Percentiles rank a stretch among this genome's conserved stretches.
These are phyloP conservation scores for Epinotia nisella DNA, from an alignment of 2,888 invertebrate species.

Conservation along the genomic window DNA sequence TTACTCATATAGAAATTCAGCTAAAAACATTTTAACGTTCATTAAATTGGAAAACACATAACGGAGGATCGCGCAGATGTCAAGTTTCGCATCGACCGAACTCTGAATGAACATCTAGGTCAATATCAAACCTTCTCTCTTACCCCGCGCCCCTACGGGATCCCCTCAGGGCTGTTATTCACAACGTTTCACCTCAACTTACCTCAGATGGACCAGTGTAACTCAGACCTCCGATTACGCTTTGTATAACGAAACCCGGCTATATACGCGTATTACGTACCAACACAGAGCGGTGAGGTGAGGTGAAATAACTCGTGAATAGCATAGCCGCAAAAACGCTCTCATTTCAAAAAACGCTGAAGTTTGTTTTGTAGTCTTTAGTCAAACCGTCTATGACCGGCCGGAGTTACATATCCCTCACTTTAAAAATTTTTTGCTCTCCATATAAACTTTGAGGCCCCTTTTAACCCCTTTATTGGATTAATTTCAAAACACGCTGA, in stretches of 20 bases:
- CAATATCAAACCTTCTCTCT: slow-evolving; percentile 81
- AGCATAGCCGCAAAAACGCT: slow-evolving; percentile 60
- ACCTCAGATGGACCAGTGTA: not conserved
- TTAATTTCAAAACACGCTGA: too few relatives aligned
- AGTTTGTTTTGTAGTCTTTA: too few relatives aligned
- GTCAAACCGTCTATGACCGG: too few relatives aligned
- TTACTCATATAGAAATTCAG: not conserved
- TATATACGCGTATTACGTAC: too few relatives aligned
- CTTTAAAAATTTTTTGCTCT: too few relatives aligned
- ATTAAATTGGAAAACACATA: slow-evolving; percentile 72
- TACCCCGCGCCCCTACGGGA: slow-evolving; percentile 59
- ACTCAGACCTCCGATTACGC: too few relatives aligned
- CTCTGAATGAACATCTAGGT: slow-evolving; percentile 85
- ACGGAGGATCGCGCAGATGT: slow-evolving; percentile 84
- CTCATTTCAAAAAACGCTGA: too few relatives aligned
- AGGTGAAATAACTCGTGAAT: not conserved
- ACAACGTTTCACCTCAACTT: not conserved
- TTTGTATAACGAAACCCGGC: too few relatives aligned
- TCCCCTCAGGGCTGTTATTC: slow-evolving; percentile 51
- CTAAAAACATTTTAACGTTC: slow-evolving; percentile 31
- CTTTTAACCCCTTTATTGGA: too few relatives aligned
- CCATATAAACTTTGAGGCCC: too few relatives aligned
- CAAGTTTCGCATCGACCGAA: slow-evolving; percentile 85
- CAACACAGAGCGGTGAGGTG: not conserved
- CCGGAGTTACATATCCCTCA: too few relatives aligned